Base-by-base conservation (phyloP, 2,888 invertebrate genomes). In the Conistra vaccinii region DNA sequence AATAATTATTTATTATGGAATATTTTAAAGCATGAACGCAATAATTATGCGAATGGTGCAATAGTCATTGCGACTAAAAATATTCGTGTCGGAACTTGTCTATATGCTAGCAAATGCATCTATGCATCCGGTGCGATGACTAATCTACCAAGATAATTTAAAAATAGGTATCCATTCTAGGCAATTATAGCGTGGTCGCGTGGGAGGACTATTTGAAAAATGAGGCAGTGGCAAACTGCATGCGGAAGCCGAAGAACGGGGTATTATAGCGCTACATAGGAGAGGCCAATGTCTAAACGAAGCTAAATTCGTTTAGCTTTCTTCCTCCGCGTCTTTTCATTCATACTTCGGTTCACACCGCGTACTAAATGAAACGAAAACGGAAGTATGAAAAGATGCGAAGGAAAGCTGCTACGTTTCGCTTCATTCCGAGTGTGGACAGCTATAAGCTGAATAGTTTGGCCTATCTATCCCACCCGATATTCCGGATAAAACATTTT, bases 1-100 rank as follows among this genome's bases (percentile, higher is more conserved):
- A 51, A 29, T 17, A n/a, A 35, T 45, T 1, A 48, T 14, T 9
- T n/a, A 35, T 23, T 39, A 39, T 42, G 42, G 62, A 61, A 69
- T 65, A 58, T 65, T 77, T 55, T 67, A 42, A 29, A 48, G 51
- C 14, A 32, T 42, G n/a, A 45, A 39, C 65, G 78, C 69, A 83
- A 82, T 68, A 51, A 35, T 70, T 61, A 23, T 32, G 7, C 9
- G 12, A 53, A 82, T 85, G 66, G 71, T 82, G 83, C 83, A 83
- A 83, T 77, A 73, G 17, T 29, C 2, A 51, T 4, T 51, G 45
- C 58, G 42, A 9, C 66, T 48, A 42, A 62, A 74, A 62, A 35
- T 3, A 61, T 53, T 68, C 69, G 20, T 57, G 76, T 57, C 42
- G 6, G 62, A 74, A 70, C 69, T 75, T 80, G 75, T 60, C 23